Evolutionary conservation across 2,797 vertebrate species (phyloP).

Genomic region (Decapterus maruadsi): DNA sequence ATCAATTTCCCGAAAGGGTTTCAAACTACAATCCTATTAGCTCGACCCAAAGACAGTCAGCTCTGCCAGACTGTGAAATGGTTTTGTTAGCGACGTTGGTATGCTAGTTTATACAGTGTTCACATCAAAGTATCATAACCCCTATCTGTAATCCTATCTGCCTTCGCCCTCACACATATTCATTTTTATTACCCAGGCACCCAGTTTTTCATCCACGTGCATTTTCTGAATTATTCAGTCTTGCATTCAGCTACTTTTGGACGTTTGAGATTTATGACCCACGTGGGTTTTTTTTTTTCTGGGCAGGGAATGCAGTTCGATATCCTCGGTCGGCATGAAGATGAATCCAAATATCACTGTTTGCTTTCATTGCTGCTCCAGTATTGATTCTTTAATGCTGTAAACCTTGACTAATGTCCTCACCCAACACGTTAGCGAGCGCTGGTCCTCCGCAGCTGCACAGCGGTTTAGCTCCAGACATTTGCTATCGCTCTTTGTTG

Average conservation of each 20-base stretch:
- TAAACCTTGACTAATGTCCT: conserved; percentile 84
- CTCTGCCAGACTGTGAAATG: conserved; percentile 48
- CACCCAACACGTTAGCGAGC: conserved; percentile 68
- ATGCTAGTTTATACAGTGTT: conserved; percentile 39
- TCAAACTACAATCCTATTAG: conserved; percentile 65
- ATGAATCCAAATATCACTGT: conserved; percentile 81
- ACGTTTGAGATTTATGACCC: conserved; percentile 77
- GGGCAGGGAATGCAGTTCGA: conserved; percentile 69
- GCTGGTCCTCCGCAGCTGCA: conserved; percentile 59
- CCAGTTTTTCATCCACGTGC: conserved; percentile 36
- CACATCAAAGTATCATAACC: conserved; percentile 47
- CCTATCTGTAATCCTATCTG: conserved; percentile 48
- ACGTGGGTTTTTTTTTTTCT: conserved; percentile 69
- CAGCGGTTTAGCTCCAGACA: conserved; percentile 60
- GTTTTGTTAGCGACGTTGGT: conserved; percentile 49
- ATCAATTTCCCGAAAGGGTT: conserved; percentile 65
- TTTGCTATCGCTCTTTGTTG: conserved; percentile 63
- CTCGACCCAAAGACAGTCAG: conserved; percentile 56
- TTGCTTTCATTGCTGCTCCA: conserved; percentile 72
- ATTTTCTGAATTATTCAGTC: conserved; percentile 76
- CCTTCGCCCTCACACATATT: conserved; percentile 37
- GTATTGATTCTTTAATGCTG: conserved; percentile 81
- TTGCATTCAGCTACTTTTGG: conserved; percentile 71
- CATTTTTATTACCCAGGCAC: conserved; percentile 41
- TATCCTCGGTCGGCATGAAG: conserved; percentile 73